Evolutionary conservation across 1,140 invertebrate genomes (phyloP), one percentile per base, ranked within the genome.

Genomic region (Apis dorsata): DNA sequence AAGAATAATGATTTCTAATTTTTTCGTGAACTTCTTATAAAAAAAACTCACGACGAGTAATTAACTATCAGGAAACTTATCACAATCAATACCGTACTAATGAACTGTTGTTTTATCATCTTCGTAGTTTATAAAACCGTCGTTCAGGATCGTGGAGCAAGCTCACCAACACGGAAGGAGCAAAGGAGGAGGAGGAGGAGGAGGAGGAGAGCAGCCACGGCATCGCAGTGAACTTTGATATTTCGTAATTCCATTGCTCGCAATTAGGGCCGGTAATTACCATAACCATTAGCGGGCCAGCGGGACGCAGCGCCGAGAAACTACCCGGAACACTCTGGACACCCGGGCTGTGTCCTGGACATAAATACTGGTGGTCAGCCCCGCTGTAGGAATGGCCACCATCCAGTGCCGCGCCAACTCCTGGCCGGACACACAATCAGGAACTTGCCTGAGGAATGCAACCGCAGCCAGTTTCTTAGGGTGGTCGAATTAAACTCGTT

Each of bases 191-290:
- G 51, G 49, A 49, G 34, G 49, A 49, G 57, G 34, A 63, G 89
- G 86, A 89, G 44, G 74, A 57, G 87, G 85, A 85, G 71, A 82
- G 81, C 81, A 19, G 21, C 55, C 57, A 59, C 28, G 81, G 69
- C 74, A 80, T 83, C 85, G 87, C 85, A 79, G 85, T 88, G 88
- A 93, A 93, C 92, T 93, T 93, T 93, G 93, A 93, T 93, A 93
- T 93, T 93, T 93, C 91, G 92, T 93, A 93, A 93, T 93, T 93
- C 91, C 92, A 93, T 93, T 93, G 93, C 91, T 92, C 87, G 93
- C 92, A 93, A 93, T 93, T 93, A 93, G 93, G 91, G 90, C 87
- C 86, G 91, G 93, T 93, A 93, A 93, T 93, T 93, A 93, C 92
- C 93, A 93, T 93, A 93, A 93, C 92, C 93, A 93, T 93, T 93